Evolutionary conservation across 2,113 vertebrate species (phyloP), one percentile per base, ranked within the genome.

Genomic region (Phyllostomus hastatus): DNA sequence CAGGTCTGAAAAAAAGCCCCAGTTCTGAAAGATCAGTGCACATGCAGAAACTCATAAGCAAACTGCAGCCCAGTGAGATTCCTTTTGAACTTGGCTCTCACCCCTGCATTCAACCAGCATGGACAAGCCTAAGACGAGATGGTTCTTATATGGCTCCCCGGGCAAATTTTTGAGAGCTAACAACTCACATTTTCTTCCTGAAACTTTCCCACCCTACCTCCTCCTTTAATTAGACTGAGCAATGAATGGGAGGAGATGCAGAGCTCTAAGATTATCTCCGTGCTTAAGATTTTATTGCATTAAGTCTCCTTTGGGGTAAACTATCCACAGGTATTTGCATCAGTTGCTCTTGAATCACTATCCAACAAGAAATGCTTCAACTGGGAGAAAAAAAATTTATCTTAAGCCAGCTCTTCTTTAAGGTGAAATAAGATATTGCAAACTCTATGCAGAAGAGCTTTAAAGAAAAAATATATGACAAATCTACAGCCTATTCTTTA

Each of bases 41-140:
- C 52, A n/a, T 95, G 90, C 79, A 31, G 87, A 72, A 95, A 75
- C 86, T 67, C 84, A 48, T 31, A 28, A 80, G 85, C 59, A 50
- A 88, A 82, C 35, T 15, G 35, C 78, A 46, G 66, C 69, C 79
- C 43, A 72, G 0, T 7, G 90, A 78, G 92, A 54, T 70, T 72
- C 66, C 64, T 87, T 91, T 81, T 92, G 93, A 88, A 35, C 78
- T 31, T 61, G 96, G 89, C 75, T 93, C 93, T 81, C 16, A 10
- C 50, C 69, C 54, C 50, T 61, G n/a, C 24, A 5, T 83, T 94
- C 61, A 79, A 52, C 96, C 96, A 92, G 97, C 90, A 85, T 3
- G 67, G 96, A 81, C 95, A 95, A 90, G 95, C 84, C 84, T 52
- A 7, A 88, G 46, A 94, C 7, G 69, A 79, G 50, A 95, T 7